Conservation (phyloP, 2,797 vertebrate species). For the Bufotes viridis region DNA sequence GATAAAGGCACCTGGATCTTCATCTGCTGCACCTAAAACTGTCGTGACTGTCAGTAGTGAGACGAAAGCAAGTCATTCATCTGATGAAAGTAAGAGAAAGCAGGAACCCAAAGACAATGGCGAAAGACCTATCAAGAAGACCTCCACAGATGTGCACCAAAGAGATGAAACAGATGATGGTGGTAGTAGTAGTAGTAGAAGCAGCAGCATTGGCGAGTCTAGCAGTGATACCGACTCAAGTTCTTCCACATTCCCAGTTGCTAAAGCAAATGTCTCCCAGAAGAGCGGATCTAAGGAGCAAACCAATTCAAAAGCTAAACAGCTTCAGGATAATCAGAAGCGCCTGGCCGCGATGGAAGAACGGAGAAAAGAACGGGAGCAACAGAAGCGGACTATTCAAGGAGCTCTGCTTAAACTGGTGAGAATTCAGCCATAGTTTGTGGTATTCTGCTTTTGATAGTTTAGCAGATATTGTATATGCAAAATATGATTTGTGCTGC, state of each 20-base stretch:
- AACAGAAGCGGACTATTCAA: conserved; percentile 87
- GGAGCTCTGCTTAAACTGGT: conserved; percentile 88
- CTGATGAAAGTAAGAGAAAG: conserved; percentile 48
- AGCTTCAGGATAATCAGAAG: conserved; percentile 84
- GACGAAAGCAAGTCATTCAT: not conserved
- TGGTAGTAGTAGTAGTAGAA: not conserved
- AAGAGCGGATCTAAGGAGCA: conserved; percentile 46
- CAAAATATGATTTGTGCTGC: too few species aligned
- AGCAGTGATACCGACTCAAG: conserved; percentile 20
- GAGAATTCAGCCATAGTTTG: conserved; percentile 57
- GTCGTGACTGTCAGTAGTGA: not conserved
- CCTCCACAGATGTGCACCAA: not conserved
- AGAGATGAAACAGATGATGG: not conserved
- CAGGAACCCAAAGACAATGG: conserved; percentile 7
- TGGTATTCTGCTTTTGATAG: not conserved
- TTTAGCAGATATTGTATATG: too few species aligned
- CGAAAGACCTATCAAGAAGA: conserved; percentile 60
- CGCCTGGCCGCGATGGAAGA: conserved; percentile 88
- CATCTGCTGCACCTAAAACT: not conserved
- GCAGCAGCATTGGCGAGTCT: conserved; percentile 9
- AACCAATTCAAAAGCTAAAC: conserved; percentile 65
- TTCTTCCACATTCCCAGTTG: not conserved
- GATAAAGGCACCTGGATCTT: not conserved
- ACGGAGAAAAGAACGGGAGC: conserved; percentile 80
- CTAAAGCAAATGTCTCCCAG: not conserved